Base-by-base conservation (phyloP, 2,113 vertebrate species). In the Ailurus styani region DNA sequence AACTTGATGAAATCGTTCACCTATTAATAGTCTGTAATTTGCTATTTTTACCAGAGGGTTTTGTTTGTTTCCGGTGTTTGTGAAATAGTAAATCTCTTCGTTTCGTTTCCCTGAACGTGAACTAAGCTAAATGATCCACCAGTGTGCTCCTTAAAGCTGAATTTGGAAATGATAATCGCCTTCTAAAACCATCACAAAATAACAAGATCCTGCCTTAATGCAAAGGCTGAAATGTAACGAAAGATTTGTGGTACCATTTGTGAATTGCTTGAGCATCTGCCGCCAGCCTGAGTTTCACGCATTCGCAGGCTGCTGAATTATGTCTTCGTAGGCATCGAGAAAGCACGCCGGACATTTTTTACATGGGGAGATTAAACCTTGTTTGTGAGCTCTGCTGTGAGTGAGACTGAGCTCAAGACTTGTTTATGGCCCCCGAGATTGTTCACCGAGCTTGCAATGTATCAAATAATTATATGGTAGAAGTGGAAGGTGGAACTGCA, bases 101-200 rank as follows among this genome's bases (percentile, higher is more conserved):
- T 85, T 89, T 87, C 89, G 81, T 85, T 94, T 97, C 94, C 31
- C 81, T 94, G 52, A 79, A 93, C 89, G 50, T 95, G 88, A 96
- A 77, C 37, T 64, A 64, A 98, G 90, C 14, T 91, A 68, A 92
- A 96, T 50, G 25, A 95, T 97, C 75, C 84, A 97, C 45, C 0
- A 15, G 17, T 93, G 86, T 95, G 60, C 72, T 97, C 70, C 84
- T 96, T 95, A 97, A 97, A 96, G 87, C 87, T 97, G 84, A 89
- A 93, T 90, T 98, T 98, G 96, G 94, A 98, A 97, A 98, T 97
- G 96, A 70, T 97, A 96, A 98, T 98, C 92, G 55, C 68, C 97
- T 88, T 79, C 79, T 97, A 96, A 94, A 97, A 98, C 55, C 87
- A 94, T 97, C 57, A 23, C 77, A 47, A 73, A 95, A 98, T 77